Evolutionary conservation across 2,888 invertebrate genomes (phyloP).

Genomic region (Dichetophora obliterata): DNA sequence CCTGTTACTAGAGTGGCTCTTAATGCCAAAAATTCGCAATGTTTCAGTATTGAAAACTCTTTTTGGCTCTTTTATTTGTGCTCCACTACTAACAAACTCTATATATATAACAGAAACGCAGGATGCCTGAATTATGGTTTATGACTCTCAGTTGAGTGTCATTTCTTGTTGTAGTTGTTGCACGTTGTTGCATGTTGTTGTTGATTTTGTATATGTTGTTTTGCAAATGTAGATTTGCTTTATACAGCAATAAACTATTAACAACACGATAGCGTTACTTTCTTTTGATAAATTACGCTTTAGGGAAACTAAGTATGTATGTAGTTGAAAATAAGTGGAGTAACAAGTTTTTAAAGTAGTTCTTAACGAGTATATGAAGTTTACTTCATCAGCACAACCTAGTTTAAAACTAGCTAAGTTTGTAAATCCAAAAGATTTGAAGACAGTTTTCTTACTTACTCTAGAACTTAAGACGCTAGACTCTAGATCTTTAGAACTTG

Average conservation of each 20-base stretch:
- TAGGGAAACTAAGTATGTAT: too few relatives aligned
- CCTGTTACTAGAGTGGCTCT: constrained; percentile 25
- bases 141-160: constrained; percentile 10
- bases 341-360: too few relatives aligned
- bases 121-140: constrained; percentile 32
- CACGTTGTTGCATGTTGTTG: not conserved
- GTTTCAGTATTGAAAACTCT: not conserved
- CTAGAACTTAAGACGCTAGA: too few relatives aligned
- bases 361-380: too few relatives aligned
- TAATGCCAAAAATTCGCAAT: not conserved
- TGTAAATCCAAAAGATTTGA: too few relatives aligned
- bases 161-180: not conserved
- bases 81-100: not conserved
- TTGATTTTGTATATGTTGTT: not conserved
- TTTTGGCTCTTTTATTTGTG: not conserved
- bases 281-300: too few relatives aligned
- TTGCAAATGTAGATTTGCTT: constrained; percentile 16
- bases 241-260: constrained; percentile 31
- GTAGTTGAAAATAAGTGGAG: too few relatives aligned
- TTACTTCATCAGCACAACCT: too few relatives aligned
- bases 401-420: too few relatives aligned
- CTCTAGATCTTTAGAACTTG: too few relatives aligned
- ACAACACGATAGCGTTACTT: not conserved
- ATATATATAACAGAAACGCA: not conserved
- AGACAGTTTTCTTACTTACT: too few relatives aligned